A percentile compares a stretch with the other conserved stretches of the same genome.
Conservation (phyloP, 2,888 invertebrate species). For the Mimachlamys varia region DNA sequence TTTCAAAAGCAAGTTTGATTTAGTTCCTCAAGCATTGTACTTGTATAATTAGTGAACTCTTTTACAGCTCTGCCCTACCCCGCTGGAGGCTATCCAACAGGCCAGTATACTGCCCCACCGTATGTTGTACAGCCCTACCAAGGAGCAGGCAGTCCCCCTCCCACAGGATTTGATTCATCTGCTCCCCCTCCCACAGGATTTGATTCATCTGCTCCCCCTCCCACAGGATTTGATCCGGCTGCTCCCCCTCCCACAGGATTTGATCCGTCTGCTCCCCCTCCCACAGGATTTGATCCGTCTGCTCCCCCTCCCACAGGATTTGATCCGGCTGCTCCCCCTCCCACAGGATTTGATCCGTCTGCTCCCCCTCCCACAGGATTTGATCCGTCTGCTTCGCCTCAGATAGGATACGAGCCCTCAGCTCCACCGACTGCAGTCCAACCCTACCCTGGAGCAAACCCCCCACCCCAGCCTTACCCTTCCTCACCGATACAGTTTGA, state of each 20-base stretch:
- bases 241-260: not conserved
- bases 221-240: no score
- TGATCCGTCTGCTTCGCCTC: not conserved
- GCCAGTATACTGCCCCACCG: not conserved
- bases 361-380: not conserved
- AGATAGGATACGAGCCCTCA: not conserved
- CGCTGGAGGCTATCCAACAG: not conserved
- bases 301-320: not conserved
- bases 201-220: not conserved
- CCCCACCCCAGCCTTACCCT: not conserved
- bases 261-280: not conserved
- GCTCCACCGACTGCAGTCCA: not conserved
- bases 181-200: not conserved
- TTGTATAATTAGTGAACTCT: not conserved
- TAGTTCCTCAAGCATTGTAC: no score
- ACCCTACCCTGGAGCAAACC: no score
- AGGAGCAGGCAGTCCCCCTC: not conserved
- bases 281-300: no score
- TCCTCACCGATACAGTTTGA: not conserved
- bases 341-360: no score
- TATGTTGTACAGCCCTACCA: slow-evolving; percentile 3
- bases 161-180: not conserved
- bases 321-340: not conserved
- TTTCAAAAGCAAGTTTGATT: no score
- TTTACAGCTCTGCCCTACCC: not conserved